Percentiles rank a stretch among this genome's conserved stretches.
phyloP scores from a whole-genome alignment of 2,113 vertebrate genomes.

The Sylvia atricapilla region DNA sequence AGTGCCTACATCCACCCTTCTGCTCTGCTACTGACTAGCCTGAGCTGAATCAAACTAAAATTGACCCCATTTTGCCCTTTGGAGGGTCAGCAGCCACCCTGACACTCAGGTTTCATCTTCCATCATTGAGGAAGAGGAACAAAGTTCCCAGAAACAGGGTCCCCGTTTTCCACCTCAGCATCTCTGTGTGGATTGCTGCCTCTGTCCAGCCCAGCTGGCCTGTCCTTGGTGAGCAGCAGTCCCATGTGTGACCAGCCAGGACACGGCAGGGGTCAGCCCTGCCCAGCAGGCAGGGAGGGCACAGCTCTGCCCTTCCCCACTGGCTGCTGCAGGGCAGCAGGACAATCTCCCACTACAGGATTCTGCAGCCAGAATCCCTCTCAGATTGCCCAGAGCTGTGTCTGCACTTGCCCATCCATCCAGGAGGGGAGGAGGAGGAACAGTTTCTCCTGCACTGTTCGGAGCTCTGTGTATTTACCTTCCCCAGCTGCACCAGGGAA shows the following conservation, averaged over 20 bases:
- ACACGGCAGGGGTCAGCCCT: rapidly evolving
- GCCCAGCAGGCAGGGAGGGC: no score
- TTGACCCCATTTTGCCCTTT: not conserved
- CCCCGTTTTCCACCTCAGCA: not conserved
- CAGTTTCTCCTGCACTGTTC: not conserved
- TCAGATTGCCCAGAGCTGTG: rapidly evolving
- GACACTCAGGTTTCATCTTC: not conserved
- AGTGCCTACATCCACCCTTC: not conserved
- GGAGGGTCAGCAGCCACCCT: not conserved
- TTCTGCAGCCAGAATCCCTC: not conserved
- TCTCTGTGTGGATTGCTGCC: rapidly evolving
- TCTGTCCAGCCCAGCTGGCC: not conserved
- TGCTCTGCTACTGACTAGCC: not conserved
- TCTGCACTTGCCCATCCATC: not conserved
- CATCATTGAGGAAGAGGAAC: not conserved
- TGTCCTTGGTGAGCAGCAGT: not conserved
- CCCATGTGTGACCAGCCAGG: not conserved
- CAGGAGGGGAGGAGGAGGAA: rapidly evolving
- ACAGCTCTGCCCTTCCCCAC: not conserved
- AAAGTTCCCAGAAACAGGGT: not conserved
- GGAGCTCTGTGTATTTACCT: not conserved
- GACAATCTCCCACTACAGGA: rapidly evolving
- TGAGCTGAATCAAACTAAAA: not conserved
- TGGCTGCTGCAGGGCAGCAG: not conserved
- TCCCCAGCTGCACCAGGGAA: not conserved